Evolutionary conservation across 2,113 vertebrate genomes (phyloP).

Genomic region (Melanerpes formicivorus): DNA sequence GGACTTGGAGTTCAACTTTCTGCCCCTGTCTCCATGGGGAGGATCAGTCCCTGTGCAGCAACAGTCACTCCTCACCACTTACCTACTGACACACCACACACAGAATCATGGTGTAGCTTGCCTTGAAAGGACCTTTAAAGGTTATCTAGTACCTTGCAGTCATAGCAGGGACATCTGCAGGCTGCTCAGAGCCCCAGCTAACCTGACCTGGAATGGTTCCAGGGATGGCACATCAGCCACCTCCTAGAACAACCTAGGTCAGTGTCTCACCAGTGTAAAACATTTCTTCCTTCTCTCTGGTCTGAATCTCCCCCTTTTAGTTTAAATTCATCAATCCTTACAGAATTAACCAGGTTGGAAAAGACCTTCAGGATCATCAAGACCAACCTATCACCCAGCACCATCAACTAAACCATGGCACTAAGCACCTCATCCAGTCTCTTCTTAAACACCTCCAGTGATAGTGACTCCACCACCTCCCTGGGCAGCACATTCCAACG

Average conservation of each 20-base stretch:
- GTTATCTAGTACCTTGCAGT: not conserved
- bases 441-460: too few species aligned
- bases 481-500: too few species aligned
- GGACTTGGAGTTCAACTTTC: not conserved
- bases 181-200: not conserved
- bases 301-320: not conserved
- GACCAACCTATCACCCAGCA: too few species aligned
- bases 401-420: too few species aligned
- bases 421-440: too few species aligned
- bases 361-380: too few species aligned
- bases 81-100: not conserved
- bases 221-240: not conserved
- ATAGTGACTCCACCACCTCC: too few species aligned
- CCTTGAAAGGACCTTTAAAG: not conserved
- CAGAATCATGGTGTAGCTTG: not conserved
- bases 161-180: not conserved
- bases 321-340: too few species aligned
- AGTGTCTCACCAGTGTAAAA: not conserved
- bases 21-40: not conserved
- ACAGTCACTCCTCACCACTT: not conserved
- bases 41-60: rapidly evolving
- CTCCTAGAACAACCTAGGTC: not conserved
- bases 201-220: not conserved
- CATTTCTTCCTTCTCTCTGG: not conserved
- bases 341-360: too few species aligned